These are phyloP conservation scores for Schlechtendalia chinensis DNA, from an alignment of 1,140 invertebrate species.

Conservation along the genomic window DNA sequence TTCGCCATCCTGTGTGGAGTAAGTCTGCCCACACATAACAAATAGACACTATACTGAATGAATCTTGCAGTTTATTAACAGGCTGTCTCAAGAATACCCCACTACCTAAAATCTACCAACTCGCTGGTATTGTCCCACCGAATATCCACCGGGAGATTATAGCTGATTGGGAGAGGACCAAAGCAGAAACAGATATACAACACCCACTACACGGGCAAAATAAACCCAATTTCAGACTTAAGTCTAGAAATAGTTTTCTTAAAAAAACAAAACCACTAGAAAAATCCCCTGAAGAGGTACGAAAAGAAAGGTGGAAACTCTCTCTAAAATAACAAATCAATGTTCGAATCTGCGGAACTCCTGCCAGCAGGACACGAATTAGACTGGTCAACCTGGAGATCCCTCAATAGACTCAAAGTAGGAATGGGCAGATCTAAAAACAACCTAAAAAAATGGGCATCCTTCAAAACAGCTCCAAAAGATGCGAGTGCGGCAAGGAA, in stretches of 20 bases:
- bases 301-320: slow-evolving; percentile 11
- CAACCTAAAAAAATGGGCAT: slow-evolving; percentile 11
- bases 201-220: neutral
- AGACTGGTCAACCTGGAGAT: neutral
- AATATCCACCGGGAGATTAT: neutral
- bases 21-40: neutral
- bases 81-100: slow-evolving; percentile 21
- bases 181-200: neutral
- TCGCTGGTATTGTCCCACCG: neutral
- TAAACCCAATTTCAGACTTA: neutral
- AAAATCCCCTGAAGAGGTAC: neutral
- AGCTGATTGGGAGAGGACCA: neutral
- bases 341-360: neutral
- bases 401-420: slow-evolving; percentile 4
- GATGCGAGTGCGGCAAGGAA: too few species aligned
- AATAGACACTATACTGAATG: neutral
- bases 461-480: too few species aligned
- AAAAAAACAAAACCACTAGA: neutral
- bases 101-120: neutral
- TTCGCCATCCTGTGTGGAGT: slow-evolving; percentile 4
- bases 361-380: neutral
- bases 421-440: neutral
- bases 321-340: neutral
- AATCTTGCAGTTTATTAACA: slow-evolving; percentile 6
- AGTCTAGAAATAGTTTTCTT: neutral